phyloP scores from a whole-genome alignment of 2,113 vertebrate genomes.

The Hylia prasina region DNA sequence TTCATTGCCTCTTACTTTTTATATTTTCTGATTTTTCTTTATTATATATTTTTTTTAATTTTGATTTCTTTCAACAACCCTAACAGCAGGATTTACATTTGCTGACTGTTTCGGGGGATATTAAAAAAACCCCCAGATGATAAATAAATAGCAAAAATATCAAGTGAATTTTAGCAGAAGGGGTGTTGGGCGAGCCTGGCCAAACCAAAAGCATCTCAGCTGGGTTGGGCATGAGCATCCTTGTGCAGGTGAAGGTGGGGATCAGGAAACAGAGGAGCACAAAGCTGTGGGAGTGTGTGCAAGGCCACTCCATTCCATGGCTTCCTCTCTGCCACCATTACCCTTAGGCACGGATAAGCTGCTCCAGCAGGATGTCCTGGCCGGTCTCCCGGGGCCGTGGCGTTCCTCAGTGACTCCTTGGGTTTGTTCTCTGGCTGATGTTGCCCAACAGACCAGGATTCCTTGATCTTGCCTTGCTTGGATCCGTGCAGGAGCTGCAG shows the following conservation, averaged over 20 bases:
- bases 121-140: not conserved
- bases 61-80: not conserved
- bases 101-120: slow-evolving; percentile 41
- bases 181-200: not conserved
- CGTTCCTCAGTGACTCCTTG: not conserved
- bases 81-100: slow-evolving; percentile 33
- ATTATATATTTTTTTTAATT: not conserved
- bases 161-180: slow-evolving; percentile 43
- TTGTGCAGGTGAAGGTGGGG: not conserved
- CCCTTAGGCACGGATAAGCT: not conserved
- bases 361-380: not conserved
- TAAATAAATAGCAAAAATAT: slow-evolving; percentile 42
- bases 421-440: not conserved
- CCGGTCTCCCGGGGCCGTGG: not conserved
- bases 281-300: not conserved
- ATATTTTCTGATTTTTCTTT: slow-evolving; percentile 6
- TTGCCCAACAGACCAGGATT: slow-evolving; percentile 10
- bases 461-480: not conserved
- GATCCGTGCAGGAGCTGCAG: not conserved
- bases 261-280: not conserved
- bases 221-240: accelerated
- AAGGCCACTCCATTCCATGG: not conserved
- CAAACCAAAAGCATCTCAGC: not conserved
- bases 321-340: not conserved
- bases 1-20: not conserved